These are phyloP conservation scores for Syritta pipiens DNA, from an alignment of 2,888 invertebrate genomes.

Conservation along the genomic window DNA sequence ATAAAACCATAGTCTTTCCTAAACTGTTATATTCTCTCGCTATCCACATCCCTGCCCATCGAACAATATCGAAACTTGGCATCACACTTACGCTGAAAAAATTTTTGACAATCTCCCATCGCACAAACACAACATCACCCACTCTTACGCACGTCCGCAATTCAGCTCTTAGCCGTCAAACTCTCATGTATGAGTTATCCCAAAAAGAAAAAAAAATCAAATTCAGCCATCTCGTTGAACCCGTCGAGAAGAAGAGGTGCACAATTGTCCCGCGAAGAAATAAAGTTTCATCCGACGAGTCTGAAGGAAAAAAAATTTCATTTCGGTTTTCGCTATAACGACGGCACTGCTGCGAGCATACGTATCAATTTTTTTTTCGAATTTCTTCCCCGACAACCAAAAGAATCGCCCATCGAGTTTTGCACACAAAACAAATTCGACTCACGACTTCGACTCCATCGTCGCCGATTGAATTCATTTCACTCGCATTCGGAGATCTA, in stretches of 20 bases:
- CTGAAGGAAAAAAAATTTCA: conserved; percentile 62
- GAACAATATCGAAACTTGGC: background rate
- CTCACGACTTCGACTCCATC: too few species aligned
- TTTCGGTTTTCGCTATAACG: conserved; percentile 63
- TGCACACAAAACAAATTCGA: background rate
- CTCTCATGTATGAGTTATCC: conserved; percentile 69
- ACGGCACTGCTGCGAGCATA: conserved; percentile 45
- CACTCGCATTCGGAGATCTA: conserved; percentile 1
- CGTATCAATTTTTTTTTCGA: conserved; percentile 28
- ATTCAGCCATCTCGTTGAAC: conserved; percentile 51
- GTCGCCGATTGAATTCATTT: conserved; percentile 38
- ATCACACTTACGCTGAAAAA: conserved; percentile 28
- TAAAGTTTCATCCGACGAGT: conserved; percentile 45
- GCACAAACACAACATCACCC: conserved; percentile 1
- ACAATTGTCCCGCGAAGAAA: conserved; percentile 48
- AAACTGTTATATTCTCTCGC: too few species aligned
- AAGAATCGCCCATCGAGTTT: conserved; percentile 8
- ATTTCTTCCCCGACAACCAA: conserved; percentile 8
- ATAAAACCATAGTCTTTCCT: too few species aligned
- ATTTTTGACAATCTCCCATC: conserved; percentile 34
- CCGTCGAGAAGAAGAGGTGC: conserved; percentile 51
- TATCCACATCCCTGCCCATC: conserved; percentile 21
- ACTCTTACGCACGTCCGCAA: conserved; percentile 62
- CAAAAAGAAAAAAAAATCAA: conserved; percentile 53
- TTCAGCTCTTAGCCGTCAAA: conserved; percentile 70